A percentile compares a stretch with the other conserved stretches of the same genome.
These are phyloP conservation scores for Leptodactylus fallax DNA, from an alignment of 2,797 vertebrate species.

Conservation along the genomic window DNA sequence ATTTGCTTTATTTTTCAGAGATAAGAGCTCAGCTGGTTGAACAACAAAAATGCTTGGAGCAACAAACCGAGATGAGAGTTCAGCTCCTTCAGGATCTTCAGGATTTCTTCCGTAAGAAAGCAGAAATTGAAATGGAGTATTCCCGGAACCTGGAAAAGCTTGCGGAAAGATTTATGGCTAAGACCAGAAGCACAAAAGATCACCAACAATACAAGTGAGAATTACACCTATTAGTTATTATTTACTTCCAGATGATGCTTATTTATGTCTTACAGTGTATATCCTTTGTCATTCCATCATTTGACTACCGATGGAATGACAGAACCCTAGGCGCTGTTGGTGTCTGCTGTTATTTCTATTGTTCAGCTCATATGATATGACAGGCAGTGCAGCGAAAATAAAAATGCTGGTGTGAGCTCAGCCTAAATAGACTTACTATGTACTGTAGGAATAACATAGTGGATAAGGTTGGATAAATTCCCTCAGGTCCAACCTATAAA, in stretches of 20 bases:
- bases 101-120: slow-evolving; percentile 98
- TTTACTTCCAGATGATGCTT: neutral
- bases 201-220: slow-evolving; percentile 98
- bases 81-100: slow-evolving; percentile 97
- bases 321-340: too few species aligned
- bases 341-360: too few species aligned
- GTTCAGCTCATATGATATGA: too few species aligned
- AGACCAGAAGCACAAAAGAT: slow-evolving; percentile 97
- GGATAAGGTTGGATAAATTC: too few species aligned
- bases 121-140: slow-evolving; percentile 98
- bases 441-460: too few species aligned
- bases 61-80: slow-evolving; percentile 97
- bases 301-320: too few species aligned
- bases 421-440: too few species aligned
- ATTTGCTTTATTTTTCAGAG: slow-evolving; percentile 77
- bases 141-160: slow-evolving; percentile 96
- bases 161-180: slow-evolving; percentile 98
- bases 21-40: slow-evolving; percentile 96
- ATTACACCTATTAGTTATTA: neutral
- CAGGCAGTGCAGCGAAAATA: too few species aligned
- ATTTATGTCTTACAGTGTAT: too few species aligned
- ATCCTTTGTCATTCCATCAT: too few species aligned
- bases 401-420: too few species aligned
- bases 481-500: too few species aligned
- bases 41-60: slow-evolving; percentile 98